A percentile compares a stretch with the other conserved stretches of the same genome.
Evolutionary conservation across 64 coral and sea anemone genomes (phyloP).

Genomic region (Porites lutea): DNA sequence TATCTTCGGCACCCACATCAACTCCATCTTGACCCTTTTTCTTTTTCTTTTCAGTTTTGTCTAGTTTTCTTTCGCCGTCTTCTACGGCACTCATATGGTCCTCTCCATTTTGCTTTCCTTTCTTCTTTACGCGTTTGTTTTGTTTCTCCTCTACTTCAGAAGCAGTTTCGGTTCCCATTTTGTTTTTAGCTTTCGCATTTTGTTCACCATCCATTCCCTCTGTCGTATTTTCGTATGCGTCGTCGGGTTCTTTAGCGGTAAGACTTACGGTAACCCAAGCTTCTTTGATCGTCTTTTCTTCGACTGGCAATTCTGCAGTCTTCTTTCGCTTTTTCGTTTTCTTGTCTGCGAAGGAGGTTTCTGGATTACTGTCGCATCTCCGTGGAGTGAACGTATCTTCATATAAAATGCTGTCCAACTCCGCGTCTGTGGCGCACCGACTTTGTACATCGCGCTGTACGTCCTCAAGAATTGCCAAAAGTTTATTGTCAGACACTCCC

Average conservation of each 20-base stretch:
- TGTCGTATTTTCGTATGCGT: not conserved
- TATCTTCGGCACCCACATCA: not conserved
- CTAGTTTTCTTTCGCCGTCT: not conserved
- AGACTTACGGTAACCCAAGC: not conserved
- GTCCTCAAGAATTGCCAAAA: conserved; percentile 53
- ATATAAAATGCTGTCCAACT: conserved; percentile 57
- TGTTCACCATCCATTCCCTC: not conserved
- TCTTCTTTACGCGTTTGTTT: not conserved
- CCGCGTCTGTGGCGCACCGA: conserved; percentile 62
- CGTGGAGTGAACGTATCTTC: not conserved
- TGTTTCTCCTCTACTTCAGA: not conserved
- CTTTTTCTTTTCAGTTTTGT: not conserved
- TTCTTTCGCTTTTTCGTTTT: conserved; percentile 35
- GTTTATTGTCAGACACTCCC: conserved; percentile 33
- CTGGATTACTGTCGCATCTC: conserved; percentile 63
- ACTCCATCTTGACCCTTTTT: not conserved
- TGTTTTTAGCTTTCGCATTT: conserved; percentile 43
- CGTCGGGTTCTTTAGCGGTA: not conserved
- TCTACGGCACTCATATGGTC: not conserved
- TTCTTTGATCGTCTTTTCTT: not conserved
- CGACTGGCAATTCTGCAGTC: not conserved
- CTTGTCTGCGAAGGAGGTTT: not conserved
- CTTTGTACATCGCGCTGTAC: not conserved
- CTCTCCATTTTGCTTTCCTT: not conserved
- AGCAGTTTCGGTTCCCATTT: not conserved